Evolutionary conservation across 2,888 invertebrate species (phyloP).

Genomic region (Euproctis similis): DNA sequence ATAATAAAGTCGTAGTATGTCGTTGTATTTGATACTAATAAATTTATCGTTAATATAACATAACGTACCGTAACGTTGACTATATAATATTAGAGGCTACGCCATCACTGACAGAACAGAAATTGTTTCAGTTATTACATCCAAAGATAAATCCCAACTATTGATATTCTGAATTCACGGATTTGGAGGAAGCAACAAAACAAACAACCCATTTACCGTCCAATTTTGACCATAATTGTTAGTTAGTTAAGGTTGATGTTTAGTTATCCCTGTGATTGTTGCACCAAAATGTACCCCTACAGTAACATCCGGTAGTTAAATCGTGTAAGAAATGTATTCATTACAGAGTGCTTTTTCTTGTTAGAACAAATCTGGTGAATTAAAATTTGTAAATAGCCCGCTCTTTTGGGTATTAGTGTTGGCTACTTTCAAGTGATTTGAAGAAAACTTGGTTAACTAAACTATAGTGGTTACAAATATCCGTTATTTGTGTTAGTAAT

Average conservation of each 20-base stretch:
- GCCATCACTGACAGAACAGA: too few species aligned
- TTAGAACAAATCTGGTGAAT: conserved; percentile 26
- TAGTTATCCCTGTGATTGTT: conserved; percentile 7
- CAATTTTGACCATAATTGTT: conserved; percentile 13
- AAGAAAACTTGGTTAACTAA: not conserved
- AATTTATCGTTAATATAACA: too few species aligned
- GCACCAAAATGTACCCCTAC: conserved; percentile 17
- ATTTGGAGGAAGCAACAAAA: conserved; percentile 18
- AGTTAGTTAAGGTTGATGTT: conserved; percentile 8
- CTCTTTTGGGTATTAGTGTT: conserved; percentile 15
- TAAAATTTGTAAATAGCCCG: too few species aligned
- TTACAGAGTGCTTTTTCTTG: conserved; percentile 50
- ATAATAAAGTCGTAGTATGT: too few species aligned
- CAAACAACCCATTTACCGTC: conserved; percentile 2
- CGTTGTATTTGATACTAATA: too few species aligned
- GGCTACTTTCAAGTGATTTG: conserved; percentile 9
- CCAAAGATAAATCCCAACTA: conserved; percentile 28
- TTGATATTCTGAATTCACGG: conserved; percentile 25
- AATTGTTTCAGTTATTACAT: too few species aligned
- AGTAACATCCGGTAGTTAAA: conserved; percentile 52
- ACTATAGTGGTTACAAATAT: conserved; percentile 20
- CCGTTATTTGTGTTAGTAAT: conserved; percentile 31
- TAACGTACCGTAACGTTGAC: too few species aligned
- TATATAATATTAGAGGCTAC: too few species aligned
- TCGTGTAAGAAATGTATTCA: conserved; percentile 29